phyloP scores from a whole-genome alignment of 2,888 invertebrate species.

The Tetranychus truncatus region DNA sequence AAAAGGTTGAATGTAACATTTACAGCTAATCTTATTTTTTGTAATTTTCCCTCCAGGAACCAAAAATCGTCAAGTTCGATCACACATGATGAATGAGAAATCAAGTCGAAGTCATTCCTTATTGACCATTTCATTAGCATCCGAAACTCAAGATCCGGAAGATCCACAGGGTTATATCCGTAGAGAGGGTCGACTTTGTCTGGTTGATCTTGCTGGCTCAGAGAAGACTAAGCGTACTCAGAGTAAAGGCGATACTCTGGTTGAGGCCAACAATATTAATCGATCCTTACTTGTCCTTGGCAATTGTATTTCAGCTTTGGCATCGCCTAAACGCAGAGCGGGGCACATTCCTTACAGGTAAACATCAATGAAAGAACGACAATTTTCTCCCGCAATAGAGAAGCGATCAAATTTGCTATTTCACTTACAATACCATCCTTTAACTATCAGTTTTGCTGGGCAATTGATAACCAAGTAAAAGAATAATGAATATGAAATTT shows the following conservation, averaged over 20 bases:
- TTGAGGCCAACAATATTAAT: conserved; percentile 89
- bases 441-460: too few species aligned
- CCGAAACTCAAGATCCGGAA: conserved; percentile 42
- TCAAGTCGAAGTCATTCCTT: conserved; percentile 81
- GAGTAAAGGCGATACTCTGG: conserved; percentile 65
- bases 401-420: too few species aligned
- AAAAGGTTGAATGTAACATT: neutral
- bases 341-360: conserved; percentile 48
- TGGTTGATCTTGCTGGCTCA: conserved; percentile 88
- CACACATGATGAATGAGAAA: conserved; percentile 79
- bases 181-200: conserved; percentile 80
- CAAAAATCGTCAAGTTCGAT: conserved; percentile 68
- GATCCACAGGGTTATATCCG: conserved; percentile 51
- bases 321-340: conserved; percentile 39
- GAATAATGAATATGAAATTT: neutral
- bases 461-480: neutral
- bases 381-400: neutral
- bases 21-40: neutral
- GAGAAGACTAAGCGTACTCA: conserved; percentile 83
- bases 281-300: conserved; percentile 83
- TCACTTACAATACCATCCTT: too few species aligned
- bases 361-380: neutral
- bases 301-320: conserved; percentile 38
- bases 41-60: conserved; percentile 43
- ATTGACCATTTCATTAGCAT: conserved; percentile 69